A percentile compares a stretch with the other conserved stretches of the same genome.
These are phyloP conservation scores for Emydocephalus ijimae DNA, from an alignment of 2,113 vertebrate species.

Conservation along the genomic window DNA sequence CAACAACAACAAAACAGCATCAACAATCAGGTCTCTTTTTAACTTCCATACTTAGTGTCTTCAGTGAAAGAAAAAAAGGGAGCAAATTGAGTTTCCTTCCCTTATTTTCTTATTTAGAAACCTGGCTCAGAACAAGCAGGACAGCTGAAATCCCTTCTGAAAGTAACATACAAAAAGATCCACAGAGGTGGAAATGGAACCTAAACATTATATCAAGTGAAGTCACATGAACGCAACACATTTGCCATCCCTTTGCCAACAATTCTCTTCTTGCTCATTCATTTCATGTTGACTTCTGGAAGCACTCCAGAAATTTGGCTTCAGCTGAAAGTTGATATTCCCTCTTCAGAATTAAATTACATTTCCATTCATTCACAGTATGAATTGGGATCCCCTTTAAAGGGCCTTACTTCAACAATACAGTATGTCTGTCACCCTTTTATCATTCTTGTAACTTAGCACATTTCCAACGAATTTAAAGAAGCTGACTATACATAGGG, in stretches of 20 bases:
- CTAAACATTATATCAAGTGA: background rate
- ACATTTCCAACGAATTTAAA: background rate
- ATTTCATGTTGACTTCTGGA: background rate
- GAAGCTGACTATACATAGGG: background rate
- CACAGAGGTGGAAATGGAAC: rapidly evolving
- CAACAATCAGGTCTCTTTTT: constrained; percentile 25
- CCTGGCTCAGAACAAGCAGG: background rate
- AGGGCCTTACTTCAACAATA: background rate
- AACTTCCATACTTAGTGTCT: background rate
- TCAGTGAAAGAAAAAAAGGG: background rate
- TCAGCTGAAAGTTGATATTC: background rate
- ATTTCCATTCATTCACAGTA: constrained; percentile 8
- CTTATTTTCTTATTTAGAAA: background rate
- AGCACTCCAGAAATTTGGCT: background rate
- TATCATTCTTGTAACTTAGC: background rate
- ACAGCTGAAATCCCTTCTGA: background rate
- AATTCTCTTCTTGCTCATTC: constrained; percentile 18
- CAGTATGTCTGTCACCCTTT: background rate
- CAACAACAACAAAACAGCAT: background rate
- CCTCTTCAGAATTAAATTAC: background rate
- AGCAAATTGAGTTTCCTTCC: background rate
- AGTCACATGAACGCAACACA: background rate
- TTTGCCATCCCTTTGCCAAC: constrained; percentile 23
- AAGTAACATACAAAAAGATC: rapidly evolving
- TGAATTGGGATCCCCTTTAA: constrained; percentile 21